Conservation (phyloP, 1,140 invertebrate species). For the Diabrotica virgifera region DNA sequence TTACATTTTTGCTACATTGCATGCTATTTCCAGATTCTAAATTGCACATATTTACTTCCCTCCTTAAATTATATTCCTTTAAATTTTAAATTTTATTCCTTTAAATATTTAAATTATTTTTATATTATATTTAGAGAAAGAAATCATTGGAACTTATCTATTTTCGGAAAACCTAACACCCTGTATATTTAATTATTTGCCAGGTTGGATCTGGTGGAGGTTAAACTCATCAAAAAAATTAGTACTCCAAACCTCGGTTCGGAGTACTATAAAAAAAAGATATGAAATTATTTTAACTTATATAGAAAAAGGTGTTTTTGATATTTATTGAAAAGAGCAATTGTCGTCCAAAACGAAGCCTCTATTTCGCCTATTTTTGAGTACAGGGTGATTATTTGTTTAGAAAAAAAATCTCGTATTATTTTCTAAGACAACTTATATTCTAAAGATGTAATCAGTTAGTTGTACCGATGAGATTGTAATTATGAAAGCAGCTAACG, state of each 20-base stretch:
- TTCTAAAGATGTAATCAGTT: conserved; percentile 1
- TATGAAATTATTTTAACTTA: neutral
- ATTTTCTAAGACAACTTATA: neutral
- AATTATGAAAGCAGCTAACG: no score
- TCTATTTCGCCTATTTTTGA: conserved; percentile 2
- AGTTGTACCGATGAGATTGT: neutral
- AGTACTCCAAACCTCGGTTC: neutral
- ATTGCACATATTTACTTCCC: no score
- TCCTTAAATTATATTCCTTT: no score
- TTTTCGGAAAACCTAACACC: no score
- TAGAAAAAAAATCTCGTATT: neutral
- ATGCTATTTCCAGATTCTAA: no score
- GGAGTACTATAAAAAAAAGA: neutral
- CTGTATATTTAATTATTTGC: neutral
- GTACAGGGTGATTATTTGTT: neutral
- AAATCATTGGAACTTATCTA: no score
- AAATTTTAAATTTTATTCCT: no score
- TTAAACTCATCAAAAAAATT: neutral
- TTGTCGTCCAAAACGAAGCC: neutral
- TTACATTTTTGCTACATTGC: no score
- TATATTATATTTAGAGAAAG: no score
- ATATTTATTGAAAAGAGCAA: neutral
- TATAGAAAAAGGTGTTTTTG: neutral
- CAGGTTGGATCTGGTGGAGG: neutral
- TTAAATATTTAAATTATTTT: no score